Evolutionary conservation across 2,113 vertebrate genomes (phyloP), one percentile per base, ranked within the genome.

Genomic region (Leptosomus discolor): DNA sequence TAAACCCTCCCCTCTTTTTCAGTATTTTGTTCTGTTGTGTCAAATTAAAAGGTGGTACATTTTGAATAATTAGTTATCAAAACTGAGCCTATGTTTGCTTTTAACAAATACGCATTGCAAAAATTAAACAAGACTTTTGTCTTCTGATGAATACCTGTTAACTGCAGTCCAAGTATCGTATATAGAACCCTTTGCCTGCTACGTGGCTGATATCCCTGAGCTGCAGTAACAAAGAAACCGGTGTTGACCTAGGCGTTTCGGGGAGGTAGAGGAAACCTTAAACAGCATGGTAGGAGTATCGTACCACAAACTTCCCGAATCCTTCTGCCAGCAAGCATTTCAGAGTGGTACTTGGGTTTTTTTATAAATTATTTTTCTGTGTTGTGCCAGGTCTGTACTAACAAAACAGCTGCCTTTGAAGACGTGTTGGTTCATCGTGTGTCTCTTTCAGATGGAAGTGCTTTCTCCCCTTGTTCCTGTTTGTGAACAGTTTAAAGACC

Each of bases 401-500:
- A 34, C 29, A 51, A 45, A 36, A 10, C 12, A 10, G 8, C 32
- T 74, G 54, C 60, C 58, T 81, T 53, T 70, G 60, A 30, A 51
- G 15, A 61, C 34, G 36, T 50, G 24, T 60, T 76, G 26, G 7
- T 16, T 79, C 16, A 9, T 34, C 6, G 1, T 74, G 29, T 65
- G 24, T 81, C 71, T 75, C 61, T 92, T 93, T 78, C 97, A 99
- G 99, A 91, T 98, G 15, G 98, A 98, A 53, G 79, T 96, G 8
- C 97, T 99, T 77, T 84, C 91, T 48, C 98, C 98, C 15, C 96
- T 98, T 2, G 77, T 97, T 70, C 96, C 98, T 16, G 82, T 95
- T n/a, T 96, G 97, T 21, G 87, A 94, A 2, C 63, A 43, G 23
- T 99, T 99, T 65, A 97, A 96, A 81, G 94, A 98, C 12, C 97